Base-by-base conservation (phyloP, 2,888 invertebrate species). In the Xestoiulus laeticollis region DNA sequence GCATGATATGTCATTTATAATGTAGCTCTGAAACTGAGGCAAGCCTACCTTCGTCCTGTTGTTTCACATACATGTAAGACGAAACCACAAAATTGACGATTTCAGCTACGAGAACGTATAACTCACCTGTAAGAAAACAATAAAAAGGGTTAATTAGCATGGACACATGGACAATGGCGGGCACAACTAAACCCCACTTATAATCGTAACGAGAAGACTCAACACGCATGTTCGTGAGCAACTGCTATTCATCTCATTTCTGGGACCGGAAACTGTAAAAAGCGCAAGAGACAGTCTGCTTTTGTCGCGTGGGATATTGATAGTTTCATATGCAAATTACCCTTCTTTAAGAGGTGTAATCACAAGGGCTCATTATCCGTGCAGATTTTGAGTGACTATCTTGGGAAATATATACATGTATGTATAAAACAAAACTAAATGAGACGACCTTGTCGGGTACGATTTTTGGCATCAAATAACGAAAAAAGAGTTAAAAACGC, bases 171-270 rank as follows among this genome's bases (percentile, higher is more conserved):
- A 68, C 12, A 68, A 68, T 68, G 22, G 26, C 5, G 12, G 68
- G 8, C 68, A 12, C 68, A 68, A 22, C n/a, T 10, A 68, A 26
- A 22, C 8, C 26, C 10, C 26, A 68, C 10, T 0, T 26, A 10
- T 26, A 26, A 1, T 68, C 10, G 4, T 26, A 68, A 22, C 22
- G 26, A 68, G 19, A 10, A 8, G 26, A 68, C 68, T 68, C 26
- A 68, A 68, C 68, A 68, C 68, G 68, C 68, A 68, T 26, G 68
- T 68, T 68, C 68, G 68, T 68, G 68, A 68, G 68, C 12, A 68
- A 68, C 8, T 10, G 68, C 68, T 68, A 68, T 68, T 68, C 68
- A 68, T 68, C 68, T 68, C 26, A 8, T 68, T 68, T 22, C 1
- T 10, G 68, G n/a, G 68, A 68, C 68, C 68, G 68, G 68, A 68